Evolutionary conservation across 2,113 vertebrate species (phyloP).

Genomic region (Etheostoma cragini): DNA sequence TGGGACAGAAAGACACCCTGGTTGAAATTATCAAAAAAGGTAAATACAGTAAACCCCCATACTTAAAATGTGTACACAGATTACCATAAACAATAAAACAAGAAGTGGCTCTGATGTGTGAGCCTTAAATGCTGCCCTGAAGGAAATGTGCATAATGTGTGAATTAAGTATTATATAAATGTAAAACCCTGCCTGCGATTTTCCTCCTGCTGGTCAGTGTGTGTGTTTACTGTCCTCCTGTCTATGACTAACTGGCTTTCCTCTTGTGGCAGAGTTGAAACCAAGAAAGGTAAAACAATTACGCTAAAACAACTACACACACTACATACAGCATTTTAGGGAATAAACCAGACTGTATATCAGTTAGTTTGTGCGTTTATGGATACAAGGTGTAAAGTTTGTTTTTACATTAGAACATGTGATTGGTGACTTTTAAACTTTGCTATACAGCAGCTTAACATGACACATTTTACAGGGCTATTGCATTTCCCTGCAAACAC

Average conservation of each 20-base stretch:
- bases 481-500: background rate
- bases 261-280: slow-evolving; percentile 17
- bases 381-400: background rate
- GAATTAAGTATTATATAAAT: no score
- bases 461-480: background rate
- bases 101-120: background rate
- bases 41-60: background rate
- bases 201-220: slow-evolving; percentile 64
- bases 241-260: background rate
- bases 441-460: background rate
- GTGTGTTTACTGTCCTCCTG: background rate
- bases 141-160: no score
- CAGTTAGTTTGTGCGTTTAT: no score
- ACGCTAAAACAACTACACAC: background rate
- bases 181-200: no score
- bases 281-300: background rate
- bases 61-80: background rate
- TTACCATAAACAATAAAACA: background rate
- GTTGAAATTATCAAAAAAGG: background rate
- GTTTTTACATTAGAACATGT: background rate
- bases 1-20: background rate
- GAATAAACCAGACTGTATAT: background rate
- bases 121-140: no score
- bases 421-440: background rate
- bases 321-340: background rate